A percentile compares a stretch with the other conserved stretches of the same genome.
These are phyloP conservation scores for Clarias laeviceps DNA, from an alignment of 2,797 vertebrate species.

Conservation along the genomic window DNA sequence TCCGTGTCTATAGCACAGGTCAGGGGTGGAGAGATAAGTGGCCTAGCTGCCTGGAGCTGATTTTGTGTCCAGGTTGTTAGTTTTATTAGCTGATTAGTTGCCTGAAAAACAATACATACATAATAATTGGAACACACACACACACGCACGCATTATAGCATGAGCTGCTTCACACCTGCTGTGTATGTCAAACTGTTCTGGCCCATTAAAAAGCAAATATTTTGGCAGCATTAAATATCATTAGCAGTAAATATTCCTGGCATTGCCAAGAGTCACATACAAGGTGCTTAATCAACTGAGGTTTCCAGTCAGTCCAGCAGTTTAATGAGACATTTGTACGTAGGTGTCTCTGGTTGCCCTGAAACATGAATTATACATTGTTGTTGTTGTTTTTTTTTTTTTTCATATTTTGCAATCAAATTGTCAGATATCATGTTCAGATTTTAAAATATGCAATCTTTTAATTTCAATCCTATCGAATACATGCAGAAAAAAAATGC, in stretches of 20 bases:
- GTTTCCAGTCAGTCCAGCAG: no score
- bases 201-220: neutral
- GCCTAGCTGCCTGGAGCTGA: neutral
- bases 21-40: neutral
- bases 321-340: neutral
- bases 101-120: no score
- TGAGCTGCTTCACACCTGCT: no score
- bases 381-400: no score
- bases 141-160: no score
- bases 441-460: no score
- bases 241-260: neutral
- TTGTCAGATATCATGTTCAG: no score
- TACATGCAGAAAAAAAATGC: neutral
- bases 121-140: no score
- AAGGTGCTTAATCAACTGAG: neutral
- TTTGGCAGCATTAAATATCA: neutral
- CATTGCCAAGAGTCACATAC: neutral
- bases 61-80: neutral
- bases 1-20: neutral
- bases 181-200: neutral
- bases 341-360: neutral
- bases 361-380: neutral
- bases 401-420: neutral
- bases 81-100: conserved; percentile 3
- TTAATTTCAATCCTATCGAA: no score